A percentile compares a stretch with the other conserved stretches of the same genome.
Conservation (phyloP, 2,888 invertebrate species). For the Pyralis farinalis region DNA sequence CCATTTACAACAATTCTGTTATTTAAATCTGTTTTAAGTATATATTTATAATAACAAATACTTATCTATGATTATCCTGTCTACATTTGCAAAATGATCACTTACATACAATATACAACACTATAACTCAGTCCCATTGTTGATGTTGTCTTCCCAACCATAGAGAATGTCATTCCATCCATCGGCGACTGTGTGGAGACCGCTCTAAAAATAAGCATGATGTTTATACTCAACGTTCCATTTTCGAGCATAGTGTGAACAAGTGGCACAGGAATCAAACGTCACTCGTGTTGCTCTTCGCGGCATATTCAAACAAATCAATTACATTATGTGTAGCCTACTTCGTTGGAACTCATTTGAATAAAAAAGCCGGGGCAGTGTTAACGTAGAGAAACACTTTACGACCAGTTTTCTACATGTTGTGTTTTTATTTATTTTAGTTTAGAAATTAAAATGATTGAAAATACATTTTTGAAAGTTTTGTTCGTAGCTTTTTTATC, state of each 20-base stretch:
- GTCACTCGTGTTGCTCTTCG: conserved; percentile 40
- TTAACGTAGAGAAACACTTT: conserved; percentile 31
- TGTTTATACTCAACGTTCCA: conserved; percentile 49
- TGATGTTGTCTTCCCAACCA: conserved; percentile 10
- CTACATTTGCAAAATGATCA: too few species aligned
- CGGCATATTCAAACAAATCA: conserved; percentile 26
- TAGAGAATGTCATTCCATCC: conserved; percentile 41
- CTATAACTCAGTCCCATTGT: not conserved
- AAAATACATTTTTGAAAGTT: conserved; percentile 2
- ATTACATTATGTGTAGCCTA: conserved; percentile 37
- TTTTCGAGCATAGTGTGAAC: conserved; percentile 46
- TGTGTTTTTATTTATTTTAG: conserved; percentile 25
- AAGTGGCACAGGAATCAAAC: conserved; percentile 37
- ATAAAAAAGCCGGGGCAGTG: conserved; percentile 47
- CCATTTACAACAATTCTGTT: too few species aligned
- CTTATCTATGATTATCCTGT: too few species aligned
- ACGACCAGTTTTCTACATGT: conserved; percentile 27
- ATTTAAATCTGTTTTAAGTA: too few species aligned
- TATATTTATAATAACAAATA: too few species aligned
- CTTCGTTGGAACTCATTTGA: conserved; percentile 38
- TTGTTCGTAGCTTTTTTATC: not conserved
- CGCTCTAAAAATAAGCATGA: conserved; percentile 60
- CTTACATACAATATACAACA: too few species aligned
- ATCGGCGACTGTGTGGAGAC: conserved; percentile 29
- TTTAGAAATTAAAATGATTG: conserved; percentile 17